phyloP scores from a whole-genome alignment of 2,113 vertebrate species.

The Zingel zingel region DNA sequence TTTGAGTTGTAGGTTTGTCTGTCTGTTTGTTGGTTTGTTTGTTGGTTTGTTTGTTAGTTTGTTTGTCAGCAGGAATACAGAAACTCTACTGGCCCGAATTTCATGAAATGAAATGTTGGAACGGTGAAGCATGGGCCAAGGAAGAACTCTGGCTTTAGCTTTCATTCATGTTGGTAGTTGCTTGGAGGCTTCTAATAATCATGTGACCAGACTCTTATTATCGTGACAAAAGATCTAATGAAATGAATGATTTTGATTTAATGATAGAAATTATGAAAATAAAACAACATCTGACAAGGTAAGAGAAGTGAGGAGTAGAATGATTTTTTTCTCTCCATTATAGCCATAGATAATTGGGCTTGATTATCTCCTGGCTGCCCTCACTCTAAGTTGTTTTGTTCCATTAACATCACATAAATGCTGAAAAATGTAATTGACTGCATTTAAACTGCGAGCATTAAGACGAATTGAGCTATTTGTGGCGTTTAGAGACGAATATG shows the following conservation, averaged over 20 bases:
- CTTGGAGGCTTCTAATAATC: not conserved
- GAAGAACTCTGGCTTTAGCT: not conserved
- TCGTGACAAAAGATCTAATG: not conserved
- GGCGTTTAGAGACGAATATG: constrained; percentile 21
- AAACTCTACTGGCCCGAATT: no score
- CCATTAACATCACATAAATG: not conserved
- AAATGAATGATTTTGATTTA: not conserved
- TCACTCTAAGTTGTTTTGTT: not conserved
- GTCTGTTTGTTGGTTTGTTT: no score
- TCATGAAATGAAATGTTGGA: no score
- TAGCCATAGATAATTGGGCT: not conserved
- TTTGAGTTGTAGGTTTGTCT: no score
- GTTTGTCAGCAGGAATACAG: no score
- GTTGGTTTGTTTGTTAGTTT: no score
- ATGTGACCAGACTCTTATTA: not conserved
- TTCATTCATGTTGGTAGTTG: not conserved
- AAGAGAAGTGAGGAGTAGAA: not conserved
- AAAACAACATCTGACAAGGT: not conserved
- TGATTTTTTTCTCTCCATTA: not conserved
- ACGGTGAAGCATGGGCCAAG: no score
- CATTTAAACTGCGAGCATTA: constrained; percentile 17
- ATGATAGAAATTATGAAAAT: not conserved
- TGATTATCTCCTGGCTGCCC: not conserved
- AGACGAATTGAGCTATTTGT: constrained; percentile 37
- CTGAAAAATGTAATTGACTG: constrained; percentile 20